A percentile compares a stretch with the other conserved stretches of the same genome.
phyloP scores from a whole-genome alignment of 2,113 vertebrate species.

The Podarcis cretensis region DNA sequence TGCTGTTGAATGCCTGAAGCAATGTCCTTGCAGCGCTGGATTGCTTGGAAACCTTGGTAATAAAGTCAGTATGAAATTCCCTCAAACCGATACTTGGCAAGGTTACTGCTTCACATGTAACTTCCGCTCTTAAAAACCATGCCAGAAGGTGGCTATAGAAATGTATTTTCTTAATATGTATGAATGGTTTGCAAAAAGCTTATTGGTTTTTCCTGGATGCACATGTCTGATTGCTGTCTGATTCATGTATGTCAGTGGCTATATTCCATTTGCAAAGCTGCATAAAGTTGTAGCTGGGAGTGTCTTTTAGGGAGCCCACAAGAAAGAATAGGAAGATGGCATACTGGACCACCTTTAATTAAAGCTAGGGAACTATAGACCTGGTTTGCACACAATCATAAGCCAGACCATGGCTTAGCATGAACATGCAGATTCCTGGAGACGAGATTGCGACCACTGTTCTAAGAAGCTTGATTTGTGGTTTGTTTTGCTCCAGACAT shows the following conservation, averaged over 20 bases:
- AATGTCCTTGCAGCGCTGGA: not conserved
- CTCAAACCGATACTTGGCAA: not conserved
- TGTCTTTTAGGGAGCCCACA: not conserved
- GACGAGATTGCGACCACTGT: no score
- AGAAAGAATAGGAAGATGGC: not conserved
- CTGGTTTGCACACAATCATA: no score
- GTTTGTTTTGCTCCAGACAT: no score
- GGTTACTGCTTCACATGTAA: not conserved
- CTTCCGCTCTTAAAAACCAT: not conserved
- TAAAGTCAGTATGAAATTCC: not conserved
- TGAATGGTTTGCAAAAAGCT: not conserved
- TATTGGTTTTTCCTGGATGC: not conserved
- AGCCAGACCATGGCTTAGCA: no score
- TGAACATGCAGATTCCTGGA: no score
- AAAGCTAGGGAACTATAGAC: not conserved
- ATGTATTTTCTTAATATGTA: not conserved
- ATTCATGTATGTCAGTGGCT: not conserved
- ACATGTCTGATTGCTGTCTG: no score
- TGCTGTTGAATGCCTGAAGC: not conserved
- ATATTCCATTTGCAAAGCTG: not conserved
- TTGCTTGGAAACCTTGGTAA: not conserved
- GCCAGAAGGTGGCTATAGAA: not conserved
- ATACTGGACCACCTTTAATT: not conserved
- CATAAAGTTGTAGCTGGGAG: not conserved
- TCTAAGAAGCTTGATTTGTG: no score